phyloP scores from a whole-genome alignment of 2,797 vertebrate genomes.

The Macropodus opercularis region DNA sequence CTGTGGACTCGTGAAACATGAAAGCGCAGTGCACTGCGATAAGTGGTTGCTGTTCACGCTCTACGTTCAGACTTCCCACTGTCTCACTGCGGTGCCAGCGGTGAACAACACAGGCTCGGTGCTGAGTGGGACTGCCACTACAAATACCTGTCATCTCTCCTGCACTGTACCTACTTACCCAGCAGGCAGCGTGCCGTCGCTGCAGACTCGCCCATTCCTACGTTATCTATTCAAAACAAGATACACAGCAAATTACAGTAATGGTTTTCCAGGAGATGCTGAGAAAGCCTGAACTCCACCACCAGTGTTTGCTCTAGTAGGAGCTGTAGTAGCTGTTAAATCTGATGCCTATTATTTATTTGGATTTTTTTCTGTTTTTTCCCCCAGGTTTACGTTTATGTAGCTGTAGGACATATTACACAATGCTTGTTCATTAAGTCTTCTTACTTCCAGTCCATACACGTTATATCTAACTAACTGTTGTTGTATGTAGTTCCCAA shows the following conservation, averaged over 20 bases:
- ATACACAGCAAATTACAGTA: constrained; percentile 44
- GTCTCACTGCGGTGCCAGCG: constrained; percentile 22
- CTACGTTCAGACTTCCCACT: constrained; percentile 15
- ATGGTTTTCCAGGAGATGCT: constrained; percentile 44
- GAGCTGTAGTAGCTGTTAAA: constrained; percentile 5
- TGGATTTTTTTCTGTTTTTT: constrained; percentile 13
- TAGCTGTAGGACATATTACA: not conserved
- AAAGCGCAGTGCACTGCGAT: constrained; percentile 16
- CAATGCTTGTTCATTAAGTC: constrained; percentile 1
- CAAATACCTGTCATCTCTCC: constrained; percentile 41
- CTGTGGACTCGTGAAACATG: constrained; percentile 6
- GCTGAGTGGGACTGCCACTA: constrained; percentile 21
- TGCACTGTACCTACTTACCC: constrained; percentile 24
- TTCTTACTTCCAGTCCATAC: not conserved
- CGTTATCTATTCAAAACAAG: constrained; percentile 37
- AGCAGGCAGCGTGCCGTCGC: constrained; percentile 20
- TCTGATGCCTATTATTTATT: constrained; percentile 4
- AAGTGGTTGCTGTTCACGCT: constrained; percentile 7
- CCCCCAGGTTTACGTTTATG: not conserved
- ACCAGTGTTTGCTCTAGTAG: constrained; percentile 26
- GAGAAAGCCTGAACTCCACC: constrained; percentile 32
- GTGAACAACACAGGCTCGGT: constrained; percentile 25
- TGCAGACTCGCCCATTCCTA: constrained; percentile 24
- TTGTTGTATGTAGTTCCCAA: constrained; percentile 63
- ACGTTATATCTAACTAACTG: constrained; percentile 14